A percentile compares a stretch with the other conserved stretches of the same genome.
Conservation (phyloP, 2,888 invertebrate species). For the Masnerella sp. region DNA sequence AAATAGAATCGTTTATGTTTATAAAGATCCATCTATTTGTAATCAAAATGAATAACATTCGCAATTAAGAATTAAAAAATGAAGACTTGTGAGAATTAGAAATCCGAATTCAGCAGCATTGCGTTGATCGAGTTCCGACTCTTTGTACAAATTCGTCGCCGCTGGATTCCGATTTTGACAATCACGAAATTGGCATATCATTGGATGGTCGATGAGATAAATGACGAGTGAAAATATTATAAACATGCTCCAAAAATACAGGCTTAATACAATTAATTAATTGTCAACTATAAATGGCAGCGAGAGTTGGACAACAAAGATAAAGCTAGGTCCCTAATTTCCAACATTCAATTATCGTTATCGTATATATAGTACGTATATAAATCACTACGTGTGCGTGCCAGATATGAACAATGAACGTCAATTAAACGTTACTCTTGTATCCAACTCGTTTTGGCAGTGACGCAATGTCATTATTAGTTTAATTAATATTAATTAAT, state of each 20-base stretch:
- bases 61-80: no score
- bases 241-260: slow-evolving; percentile 53
- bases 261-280: slow-evolving; percentile 30
- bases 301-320: slow-evolving; percentile 39
- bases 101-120: slow-evolving; percentile 35
- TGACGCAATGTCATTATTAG: slow-evolving; percentile 63
- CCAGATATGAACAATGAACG: not conserved
- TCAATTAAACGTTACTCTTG: no score
- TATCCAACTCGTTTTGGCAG: slow-evolving; percentile 69
- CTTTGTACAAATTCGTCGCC: slow-evolving; percentile 22
- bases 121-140: not conserved
- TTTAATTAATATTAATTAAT: slow-evolving; percentile 65
- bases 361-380: no score
- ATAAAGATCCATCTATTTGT: slow-evolving; percentile 30
- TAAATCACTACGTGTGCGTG: no score
- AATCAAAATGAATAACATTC: slow-evolving; percentile 32
- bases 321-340: no score
- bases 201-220: slow-evolving; percentile 32
- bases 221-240: slow-evolving; percentile 41
- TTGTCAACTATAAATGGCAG: slow-evolving; percentile 47
- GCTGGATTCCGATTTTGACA: slow-evolving; percentile 37
- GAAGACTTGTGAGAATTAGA: slow-evolving; percentile 23
- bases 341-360: no score
- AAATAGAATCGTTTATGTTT: slow-evolving; percentile 44
- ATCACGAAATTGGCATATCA: slow-evolving; percentile 5